Evolutionary conservation across 2,888 invertebrate species (phyloP).

Genomic region (Leucania comma): DNA sequence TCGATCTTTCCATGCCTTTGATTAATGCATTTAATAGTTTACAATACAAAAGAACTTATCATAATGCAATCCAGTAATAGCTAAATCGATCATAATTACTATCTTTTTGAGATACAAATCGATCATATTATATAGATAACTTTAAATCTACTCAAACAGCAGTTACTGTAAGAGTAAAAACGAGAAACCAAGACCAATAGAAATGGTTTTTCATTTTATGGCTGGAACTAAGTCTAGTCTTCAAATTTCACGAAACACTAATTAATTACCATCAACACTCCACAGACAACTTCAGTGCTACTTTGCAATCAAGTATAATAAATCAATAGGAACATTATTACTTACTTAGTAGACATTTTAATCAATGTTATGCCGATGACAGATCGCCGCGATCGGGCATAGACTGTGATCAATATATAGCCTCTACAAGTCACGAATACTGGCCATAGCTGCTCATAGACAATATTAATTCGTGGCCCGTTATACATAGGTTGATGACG

Average conservation of each 20-base stretch:
- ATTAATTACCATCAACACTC: constrained; percentile 61
- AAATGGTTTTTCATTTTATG: background rate
- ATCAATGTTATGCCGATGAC: constrained; percentile 82
- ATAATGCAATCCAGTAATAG: background rate
- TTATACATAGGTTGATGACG: constrained; percentile 55
- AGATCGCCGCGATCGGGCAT: constrained; percentile 76
- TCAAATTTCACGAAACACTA: constrained; percentile 45
- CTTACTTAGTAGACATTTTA: constrained; percentile 84
- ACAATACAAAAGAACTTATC: background rate
- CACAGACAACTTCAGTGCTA: constrained; percentile 70
- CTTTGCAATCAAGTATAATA: constrained; percentile 79
- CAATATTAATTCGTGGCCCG: constrained; percentile 50
- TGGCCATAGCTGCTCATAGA: constrained; percentile 45
- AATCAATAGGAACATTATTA: constrained; percentile 82
- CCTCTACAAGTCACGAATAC: constrained; percentile 61
- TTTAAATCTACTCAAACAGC: background rate
- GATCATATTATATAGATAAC: constrained; percentile 25
- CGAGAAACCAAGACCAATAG: background rate
- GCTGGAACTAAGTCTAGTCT: constrained; percentile 17
- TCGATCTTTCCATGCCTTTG: background rate
- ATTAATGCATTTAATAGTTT: background rate
- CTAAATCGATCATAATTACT: constrained; percentile 20
- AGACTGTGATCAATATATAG: constrained; percentile 71
- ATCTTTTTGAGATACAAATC: constrained; percentile 31
- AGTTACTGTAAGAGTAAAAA: background rate